Evolutionary conservation across 92 coral and sea anemone species (phyloP).

Genomic region (Diadumene lineata): DNA sequence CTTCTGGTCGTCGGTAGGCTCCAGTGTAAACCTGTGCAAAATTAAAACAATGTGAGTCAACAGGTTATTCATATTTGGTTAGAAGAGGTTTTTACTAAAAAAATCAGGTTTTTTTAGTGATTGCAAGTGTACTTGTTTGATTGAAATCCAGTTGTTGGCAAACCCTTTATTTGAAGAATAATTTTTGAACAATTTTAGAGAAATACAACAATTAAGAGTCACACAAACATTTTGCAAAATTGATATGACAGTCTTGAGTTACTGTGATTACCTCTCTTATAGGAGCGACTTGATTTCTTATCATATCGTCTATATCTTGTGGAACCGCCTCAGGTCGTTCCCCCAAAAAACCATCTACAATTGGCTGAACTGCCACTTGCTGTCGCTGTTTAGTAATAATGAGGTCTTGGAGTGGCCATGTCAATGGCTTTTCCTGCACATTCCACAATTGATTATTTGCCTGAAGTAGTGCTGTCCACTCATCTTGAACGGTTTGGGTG

Average conservation of each 20-base stretch:
- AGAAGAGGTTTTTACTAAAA: too few relatives aligned
- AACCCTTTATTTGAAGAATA: too few relatives aligned
- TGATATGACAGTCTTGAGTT: background rate
- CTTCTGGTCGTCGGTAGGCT: conserved; percentile 29
- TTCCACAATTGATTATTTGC: conserved; percentile 28
- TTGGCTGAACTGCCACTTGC: background rate
- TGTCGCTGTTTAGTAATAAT: conserved; percentile 12
- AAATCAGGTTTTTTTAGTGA: background rate
- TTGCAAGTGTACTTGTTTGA: too few relatives aligned
- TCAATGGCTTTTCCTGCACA: conserved; percentile 23
- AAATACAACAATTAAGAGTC: too few relatives aligned
- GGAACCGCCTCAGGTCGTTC: background rate
- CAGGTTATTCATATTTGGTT: too few relatives aligned
- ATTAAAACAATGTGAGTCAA: background rate
- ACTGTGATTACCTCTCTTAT: background rate
- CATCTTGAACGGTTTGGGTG: too few relatives aligned
- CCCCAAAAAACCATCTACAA: background rate
- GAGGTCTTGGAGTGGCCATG: conserved; percentile 44
- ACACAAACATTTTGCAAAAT: background rate
- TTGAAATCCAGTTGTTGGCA: too few relatives aligned
- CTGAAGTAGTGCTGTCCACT: conserved; percentile 30
- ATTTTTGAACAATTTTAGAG: background rate
- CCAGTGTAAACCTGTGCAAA: conserved; percentile 30
- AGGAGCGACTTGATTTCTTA: background rate
- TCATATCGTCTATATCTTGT: background rate